Conservation (phyloP, 2,888 invertebrate genomes). For the Cataglyphis albicans region DNA sequence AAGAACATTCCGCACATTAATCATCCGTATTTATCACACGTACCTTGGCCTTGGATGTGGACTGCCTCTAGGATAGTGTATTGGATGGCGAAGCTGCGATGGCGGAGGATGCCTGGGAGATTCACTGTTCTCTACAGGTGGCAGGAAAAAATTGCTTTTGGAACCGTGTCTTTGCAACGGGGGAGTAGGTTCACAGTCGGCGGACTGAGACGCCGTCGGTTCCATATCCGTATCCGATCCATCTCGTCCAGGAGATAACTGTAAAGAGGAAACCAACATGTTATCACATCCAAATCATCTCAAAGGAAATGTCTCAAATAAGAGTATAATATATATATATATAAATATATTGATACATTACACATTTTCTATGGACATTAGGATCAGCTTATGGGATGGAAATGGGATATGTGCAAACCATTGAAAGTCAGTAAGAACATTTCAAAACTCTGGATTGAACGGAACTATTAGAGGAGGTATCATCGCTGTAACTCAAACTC, state of each 20-base stretch:
- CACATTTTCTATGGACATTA: conserved; percentile 49
- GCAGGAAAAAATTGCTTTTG: conserved; percentile 95
- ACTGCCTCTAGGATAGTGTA: conserved; percentile 91
- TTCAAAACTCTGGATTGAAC: conserved; percentile 57
- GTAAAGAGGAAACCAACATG: conserved; percentile 59
- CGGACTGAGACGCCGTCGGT: conserved; percentile 95
- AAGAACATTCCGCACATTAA: not conserved
- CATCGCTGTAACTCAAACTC: conserved; percentile 70
- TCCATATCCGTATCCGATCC: conserved; percentile 94
- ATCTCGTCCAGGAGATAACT: conserved; percentile 95
- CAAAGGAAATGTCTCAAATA: not conserved
- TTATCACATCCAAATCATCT: not conserved
- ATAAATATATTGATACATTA: conserved; percentile 55
- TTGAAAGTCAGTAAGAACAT: conserved; percentile 52
- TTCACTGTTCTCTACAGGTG: conserved; percentile 88
- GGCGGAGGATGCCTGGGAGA: conserved; percentile 85
- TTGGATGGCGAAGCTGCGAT: conserved; percentile 86
- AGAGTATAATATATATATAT: not conserved
- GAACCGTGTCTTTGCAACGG: conserved; percentile 94
- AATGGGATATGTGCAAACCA: conserved; percentile 22
- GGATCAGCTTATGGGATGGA: conserved; percentile 55
- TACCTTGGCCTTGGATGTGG: conserved; percentile 92
- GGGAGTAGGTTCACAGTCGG: conserved; percentile 97
- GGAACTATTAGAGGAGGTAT: conserved; percentile 66
- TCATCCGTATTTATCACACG: not conserved